Evolutionary conservation across 1,140 invertebrate genomes (phyloP).

Genomic region (Gryllus bimaculatus): DNA sequence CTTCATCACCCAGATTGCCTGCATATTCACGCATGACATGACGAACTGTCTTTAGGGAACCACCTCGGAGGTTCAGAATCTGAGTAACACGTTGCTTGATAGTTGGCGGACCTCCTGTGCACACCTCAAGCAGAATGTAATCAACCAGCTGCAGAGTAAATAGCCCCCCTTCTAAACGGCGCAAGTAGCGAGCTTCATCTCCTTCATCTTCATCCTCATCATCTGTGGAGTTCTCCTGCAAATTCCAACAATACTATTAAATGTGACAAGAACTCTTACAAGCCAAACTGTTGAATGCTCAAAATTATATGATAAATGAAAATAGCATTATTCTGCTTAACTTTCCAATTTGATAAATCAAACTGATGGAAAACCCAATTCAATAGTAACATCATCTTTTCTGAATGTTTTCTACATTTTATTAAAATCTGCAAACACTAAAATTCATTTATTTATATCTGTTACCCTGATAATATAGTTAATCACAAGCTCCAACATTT

Average conservation of each 20-base stretch:
- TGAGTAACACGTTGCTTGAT: slow-evolving; percentile 84
- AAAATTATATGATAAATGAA: neutral
- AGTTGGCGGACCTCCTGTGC: slow-evolving; percentile 57
- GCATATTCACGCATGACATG: slow-evolving; percentile 95
- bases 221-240: slow-evolving; percentile 29
- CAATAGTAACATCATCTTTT: no score
- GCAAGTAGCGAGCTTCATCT: slow-evolving; percentile 80
- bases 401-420: no score
- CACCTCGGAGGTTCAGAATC: slow-evolving; percentile 79
- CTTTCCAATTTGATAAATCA: no score
- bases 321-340: no score
- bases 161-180: slow-evolving; percentile 81
- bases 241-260: neutral
- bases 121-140: slow-evolving; percentile 90
- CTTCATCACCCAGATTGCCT: slow-evolving; percentile 84
- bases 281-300: no score
- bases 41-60: slow-evolving; percentile 86
- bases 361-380: no score
- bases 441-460: no score
- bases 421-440: no score
- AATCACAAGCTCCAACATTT: no score
- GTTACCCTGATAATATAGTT: no score
- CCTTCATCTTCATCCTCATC: slow-evolving; percentile 52
- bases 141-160: slow-evolving; percentile 94
- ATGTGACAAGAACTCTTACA: neutral